These are phyloP conservation scores for Chloroceryle aenea DNA, from an alignment of 2,113 vertebrate genomes.

Conservation along the genomic window DNA sequence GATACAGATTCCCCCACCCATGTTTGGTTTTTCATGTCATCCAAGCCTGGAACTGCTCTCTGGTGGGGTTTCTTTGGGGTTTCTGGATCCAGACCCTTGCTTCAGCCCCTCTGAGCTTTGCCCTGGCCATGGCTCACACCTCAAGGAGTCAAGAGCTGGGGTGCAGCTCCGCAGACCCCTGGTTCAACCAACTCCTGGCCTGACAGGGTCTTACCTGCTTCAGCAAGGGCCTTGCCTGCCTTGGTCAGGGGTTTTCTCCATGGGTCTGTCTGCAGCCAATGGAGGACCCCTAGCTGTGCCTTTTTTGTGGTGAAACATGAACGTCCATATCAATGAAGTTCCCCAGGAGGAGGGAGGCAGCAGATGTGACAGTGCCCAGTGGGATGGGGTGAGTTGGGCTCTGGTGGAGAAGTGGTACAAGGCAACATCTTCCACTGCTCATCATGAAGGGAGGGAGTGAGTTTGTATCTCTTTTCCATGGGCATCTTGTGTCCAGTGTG, in stretches of 20 bases:
- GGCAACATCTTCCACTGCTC: not conserved
- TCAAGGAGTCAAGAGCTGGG: not conserved
- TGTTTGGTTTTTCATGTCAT: not conserved
- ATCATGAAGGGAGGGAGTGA: not conserved
- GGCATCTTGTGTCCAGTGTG: rapidly evolving
- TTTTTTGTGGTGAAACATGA: not conserved
- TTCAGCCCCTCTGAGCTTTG: not conserved
- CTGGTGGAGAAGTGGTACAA: not conserved
- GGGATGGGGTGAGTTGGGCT: rapidly evolving
- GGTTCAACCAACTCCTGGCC: not conserved
- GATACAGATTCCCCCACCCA: not conserved
- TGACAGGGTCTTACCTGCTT: not conserved
- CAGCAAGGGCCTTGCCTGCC: no score
- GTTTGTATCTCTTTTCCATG: not conserved
- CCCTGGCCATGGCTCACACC: not conserved
- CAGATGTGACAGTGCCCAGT: rapidly evolving
- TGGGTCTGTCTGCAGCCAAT: not conserved
- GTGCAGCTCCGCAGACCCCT: not conserved
- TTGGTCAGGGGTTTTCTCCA: not conserved
- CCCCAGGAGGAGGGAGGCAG: not conserved
- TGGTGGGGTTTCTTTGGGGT: not conserved
- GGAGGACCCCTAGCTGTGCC: not conserved
- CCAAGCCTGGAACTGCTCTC: not conserved
- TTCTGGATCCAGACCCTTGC: not conserved
- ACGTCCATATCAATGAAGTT: not conserved